A percentile compares a stretch with the other conserved stretches of the same genome.
Evolutionary conservation across 2,113 vertebrate genomes (phyloP).

Genomic region (Holacanthus passer): DNA sequence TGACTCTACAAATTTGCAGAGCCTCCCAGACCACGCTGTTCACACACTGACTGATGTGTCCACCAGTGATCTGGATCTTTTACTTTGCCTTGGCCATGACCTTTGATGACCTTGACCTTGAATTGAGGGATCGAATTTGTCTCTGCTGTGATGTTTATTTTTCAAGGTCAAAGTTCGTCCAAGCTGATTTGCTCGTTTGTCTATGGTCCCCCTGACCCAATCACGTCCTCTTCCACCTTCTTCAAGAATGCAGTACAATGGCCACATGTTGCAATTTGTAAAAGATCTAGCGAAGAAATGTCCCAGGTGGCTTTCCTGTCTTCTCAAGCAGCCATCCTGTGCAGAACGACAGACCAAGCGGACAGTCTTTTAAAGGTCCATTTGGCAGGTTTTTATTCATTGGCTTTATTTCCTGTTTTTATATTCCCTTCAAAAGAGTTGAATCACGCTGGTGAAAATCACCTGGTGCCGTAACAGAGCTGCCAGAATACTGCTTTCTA

Average conservation of each 20-base stretch:
- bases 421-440: conserved; percentile 36
- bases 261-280: too few relatives aligned
- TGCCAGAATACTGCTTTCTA: conserved; percentile 53
- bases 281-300: too few relatives aligned
- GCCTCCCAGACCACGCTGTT: too few relatives aligned
- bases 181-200: too few relatives aligned
- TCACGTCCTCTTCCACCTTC: too few relatives aligned
- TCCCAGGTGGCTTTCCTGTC: neutral
- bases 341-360: neutral
- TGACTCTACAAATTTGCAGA: too few relatives aligned
- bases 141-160: neutral
- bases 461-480: neutral
- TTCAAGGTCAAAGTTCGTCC: neutral
- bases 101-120: too few relatives aligned
- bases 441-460: conserved; percentile 28
- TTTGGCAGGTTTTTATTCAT: neutral
- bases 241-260: neutral
- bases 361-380: neutral
- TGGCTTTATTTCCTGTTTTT: conserved; percentile 16
- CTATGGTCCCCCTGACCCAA: too few relatives aligned
- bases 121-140: neutral
- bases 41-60: too few relatives aligned
- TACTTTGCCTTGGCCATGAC: too few relatives aligned
- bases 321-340: neutral
- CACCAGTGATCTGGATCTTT: too few relatives aligned